phyloP scores from a whole-genome alignment of 2,113 vertebrate genomes.

The Sylvietta virens region DNA sequence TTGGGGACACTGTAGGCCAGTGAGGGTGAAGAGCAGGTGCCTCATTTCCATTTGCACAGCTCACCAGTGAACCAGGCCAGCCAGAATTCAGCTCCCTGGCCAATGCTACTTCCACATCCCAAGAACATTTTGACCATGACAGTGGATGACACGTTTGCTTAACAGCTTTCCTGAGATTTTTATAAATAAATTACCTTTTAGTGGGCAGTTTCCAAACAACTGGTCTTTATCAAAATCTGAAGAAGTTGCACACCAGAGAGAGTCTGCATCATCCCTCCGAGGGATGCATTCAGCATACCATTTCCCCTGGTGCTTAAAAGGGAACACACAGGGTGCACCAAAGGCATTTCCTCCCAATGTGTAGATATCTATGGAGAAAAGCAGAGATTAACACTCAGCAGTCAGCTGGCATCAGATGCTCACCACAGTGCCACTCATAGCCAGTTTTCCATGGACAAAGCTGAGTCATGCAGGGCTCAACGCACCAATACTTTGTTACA shows the following conservation, averaged over 20 bases:
- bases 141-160: not conserved
- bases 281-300: slow-evolving; percentile 85
- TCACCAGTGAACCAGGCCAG: not conserved
- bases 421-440: not conserved
- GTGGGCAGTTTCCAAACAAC: slow-evolving; percentile 85
- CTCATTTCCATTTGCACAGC: not conserved
- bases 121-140: not conserved
- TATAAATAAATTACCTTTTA: slow-evolving; percentile 71
- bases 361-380: slow-evolving; percentile 76
- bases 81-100: not conserved
- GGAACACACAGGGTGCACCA: slow-evolving; percentile 85
- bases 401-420: not conserved
- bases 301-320: slow-evolving; percentile 78
- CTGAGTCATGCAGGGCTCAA: not conserved
- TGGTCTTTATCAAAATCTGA: slow-evolving; percentile 75
- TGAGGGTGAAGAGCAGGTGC: not conserved
- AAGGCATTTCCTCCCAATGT: slow-evolving; percentile 84
- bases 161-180: not conserved
- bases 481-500: not conserved
- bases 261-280: not conserved
- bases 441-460: not conserved
- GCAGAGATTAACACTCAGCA: not conserved
- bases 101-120: not conserved
- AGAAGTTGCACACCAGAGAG: slow-evolving; percentile 83
- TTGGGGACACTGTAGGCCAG: not conserved